Evolutionary conservation across 2,888 invertebrate genomes (phyloP), one percentile per base, ranked within the genome.

Genomic region (Orgyia antiqua): DNA sequence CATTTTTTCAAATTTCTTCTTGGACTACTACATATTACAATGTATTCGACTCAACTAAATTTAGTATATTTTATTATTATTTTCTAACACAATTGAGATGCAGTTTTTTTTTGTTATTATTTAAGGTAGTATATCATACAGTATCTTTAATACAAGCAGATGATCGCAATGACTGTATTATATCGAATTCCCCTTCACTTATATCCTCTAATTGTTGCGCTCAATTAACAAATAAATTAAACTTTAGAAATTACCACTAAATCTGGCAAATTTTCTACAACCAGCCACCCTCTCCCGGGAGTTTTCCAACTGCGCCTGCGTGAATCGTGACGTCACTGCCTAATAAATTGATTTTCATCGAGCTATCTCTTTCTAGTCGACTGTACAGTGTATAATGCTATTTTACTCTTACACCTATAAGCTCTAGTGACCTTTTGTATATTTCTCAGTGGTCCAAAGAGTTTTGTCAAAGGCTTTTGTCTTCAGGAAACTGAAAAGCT

Each of bases 301-400:
- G 49, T 49, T 46, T 39, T 29, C 45, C 48, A 39, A 63, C 29
- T 50, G 68, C 87, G 87, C 86, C 52, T 71, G 87, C 86, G 86
- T 69, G 58, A 31, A 26, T 11, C 55, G 79, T 86, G 86, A 87
- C 87, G 87, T 87, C 87, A 87, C 86, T 51, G 60, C 65, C 77
- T 84, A 83, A 87, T 87, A 87, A 87, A 87, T 87, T 87, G 87
- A 87, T 87, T 87, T 86, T 87, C 78, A 82, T 62, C 66, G 58
- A 44, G 49, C 72, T 55, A 45, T 72, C 82, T 58, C 68, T 29
- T 32, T 82, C 66, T 5, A 10, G 8, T 66, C 2, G 10, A 1
- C 0, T 10, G 5, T 8, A 8, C 39, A 35, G 35, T 20, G 45
- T 30, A 75, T 66, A 39, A 21, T 28, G 20, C 58, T 41, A 39